phyloP scores from a whole-genome alignment of 2,888 invertebrate species.

The Hofmannophila pseudospretella region DNA sequence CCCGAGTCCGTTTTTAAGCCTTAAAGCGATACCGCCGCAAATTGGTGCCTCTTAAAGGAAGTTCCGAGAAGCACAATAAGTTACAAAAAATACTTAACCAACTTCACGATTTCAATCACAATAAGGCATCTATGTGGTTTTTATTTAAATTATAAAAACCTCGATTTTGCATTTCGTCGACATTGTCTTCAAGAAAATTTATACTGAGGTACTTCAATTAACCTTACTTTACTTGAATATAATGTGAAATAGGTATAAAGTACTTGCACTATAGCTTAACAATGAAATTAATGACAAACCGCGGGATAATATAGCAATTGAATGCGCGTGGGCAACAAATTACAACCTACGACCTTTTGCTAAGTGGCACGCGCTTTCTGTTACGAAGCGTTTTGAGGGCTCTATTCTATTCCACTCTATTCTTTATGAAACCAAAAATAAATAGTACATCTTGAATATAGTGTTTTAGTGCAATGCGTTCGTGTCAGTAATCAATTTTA shows the following conservation, averaged over 20 bases:
- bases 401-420: no score
- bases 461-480: no score
- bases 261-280: no score
- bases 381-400: slow-evolving; percentile 5
- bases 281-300: slow-evolving; percentile 28
- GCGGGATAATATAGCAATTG: slow-evolving; percentile 27
- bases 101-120: slow-evolving; percentile 28
- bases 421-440: no score
- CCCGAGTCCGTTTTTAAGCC: slow-evolving; percentile 22
- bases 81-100: slow-evolving; percentile 24
- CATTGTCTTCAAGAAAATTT: slow-evolving; percentile 19
- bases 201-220: no score
- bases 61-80: slow-evolving; percentile 24
- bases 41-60: slow-evolving; percentile 32
- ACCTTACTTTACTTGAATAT: neutral
- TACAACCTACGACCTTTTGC: slow-evolving; percentile 31
- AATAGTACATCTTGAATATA: no score
- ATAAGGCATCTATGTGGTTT: slow-evolving; percentile 16
- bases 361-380: slow-evolving; percentile 23
- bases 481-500: no score
- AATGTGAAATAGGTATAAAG: no score
- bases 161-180: slow-evolving; percentile 19
- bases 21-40: slow-evolving; percentile 27
- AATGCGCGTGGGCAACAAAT: slow-evolving; percentile 32
- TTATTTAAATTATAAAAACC: slow-evolving; percentile 16